Evolutionary conservation across 2,113 vertebrate species (phyloP), one percentile per base, ranked within the genome.

Genomic region (Eclectus roratus): DNA sequence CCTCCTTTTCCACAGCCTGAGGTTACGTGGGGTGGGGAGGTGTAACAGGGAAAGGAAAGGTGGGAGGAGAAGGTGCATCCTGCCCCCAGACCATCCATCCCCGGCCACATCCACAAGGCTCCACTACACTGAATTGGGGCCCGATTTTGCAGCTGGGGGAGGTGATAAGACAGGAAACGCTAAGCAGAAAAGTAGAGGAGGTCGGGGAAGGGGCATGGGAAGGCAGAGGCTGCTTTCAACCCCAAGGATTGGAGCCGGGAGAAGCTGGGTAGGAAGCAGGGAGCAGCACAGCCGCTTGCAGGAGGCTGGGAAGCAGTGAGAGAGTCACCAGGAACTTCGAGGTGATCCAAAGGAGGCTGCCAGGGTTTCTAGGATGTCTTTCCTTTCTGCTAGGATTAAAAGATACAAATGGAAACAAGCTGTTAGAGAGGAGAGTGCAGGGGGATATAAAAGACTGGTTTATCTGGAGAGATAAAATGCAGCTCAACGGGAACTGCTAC

Each of bases 181-280:
- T 2, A 58, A 89, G 77, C 68, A 83, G 63, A 64, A 14, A 28
- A 28, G 76, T 63, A 28, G 50, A 84, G 85, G 81, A 89, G 95
- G 92, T 85, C 78, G 9, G 50, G 46, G 85, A 81, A 88, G 88
- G 89, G 95, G 77, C 92, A 91, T 88, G 95, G 93, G 95, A 94
- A 93, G 93, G 87, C 91, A 81, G 91, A 87, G 55, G 50, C 27
- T 81, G 78, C 53, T 86, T n/a, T 13, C 9, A 11, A 28, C 1
- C 64, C 50, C 4, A 2, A 69, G 89, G 66, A 9, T 2, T 5
- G 70, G 63, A 72, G 88, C 37, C 0, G 11, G 50, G 77, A 80
- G 31, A 74, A 66, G 25, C 19, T 4, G 35, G 41, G 31, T 29
- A 83, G 83, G 79, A 82, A 85, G 29, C 1, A 0, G 55, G 55